Evolutionary conservation across 1,140 invertebrate genomes (phyloP).

Genomic region (Micrasema minimum): DNA sequence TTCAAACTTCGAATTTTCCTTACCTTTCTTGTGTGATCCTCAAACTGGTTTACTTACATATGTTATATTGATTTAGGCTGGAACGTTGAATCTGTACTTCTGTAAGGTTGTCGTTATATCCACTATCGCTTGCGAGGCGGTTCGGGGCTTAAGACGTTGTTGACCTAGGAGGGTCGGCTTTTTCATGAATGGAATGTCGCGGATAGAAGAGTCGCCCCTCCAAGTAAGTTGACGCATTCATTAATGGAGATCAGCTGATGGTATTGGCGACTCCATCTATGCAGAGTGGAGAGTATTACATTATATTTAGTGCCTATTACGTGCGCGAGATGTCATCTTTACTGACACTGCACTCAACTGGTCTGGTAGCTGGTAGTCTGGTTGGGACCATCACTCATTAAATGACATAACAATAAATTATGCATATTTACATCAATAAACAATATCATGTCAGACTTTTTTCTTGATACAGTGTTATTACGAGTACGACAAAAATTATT

Average conservation of each 20-base stretch:
- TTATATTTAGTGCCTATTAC: background rate
- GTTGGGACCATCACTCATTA: background rate
- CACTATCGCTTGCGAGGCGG: background rate
- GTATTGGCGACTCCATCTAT: background rate
- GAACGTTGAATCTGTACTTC: background rate
- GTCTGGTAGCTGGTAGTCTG: too few relatives aligned
- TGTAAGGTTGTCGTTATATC: background rate
- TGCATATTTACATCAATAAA: too few relatives aligned
- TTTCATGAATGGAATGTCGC: slow-evolving; percentile 46
- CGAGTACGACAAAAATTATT: too few relatives aligned
- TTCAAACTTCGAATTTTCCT: background rate
- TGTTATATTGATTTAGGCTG: background rate
- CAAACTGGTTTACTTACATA: too few relatives aligned
- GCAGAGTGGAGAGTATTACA: background rate
- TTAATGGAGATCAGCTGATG: slow-evolving; percentile 41
- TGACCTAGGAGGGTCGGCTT: slow-evolving; percentile 9
- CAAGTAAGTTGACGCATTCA: slow-evolving; percentile 33
- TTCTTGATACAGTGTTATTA: too few relatives aligned
- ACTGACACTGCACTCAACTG: too few relatives aligned
- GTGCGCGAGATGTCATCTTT: too few relatives aligned
- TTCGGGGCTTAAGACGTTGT: slow-evolving; percentile 12
- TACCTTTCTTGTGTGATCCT: too few relatives aligned
- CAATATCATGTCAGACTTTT: too few relatives aligned
- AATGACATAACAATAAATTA: background rate
- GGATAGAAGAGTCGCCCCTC: background rate